These are phyloP conservation scores for Tursiops truncatus DNA, from an alignment of 2,113 vertebrate genomes.

Conservation along the genomic window DNA sequence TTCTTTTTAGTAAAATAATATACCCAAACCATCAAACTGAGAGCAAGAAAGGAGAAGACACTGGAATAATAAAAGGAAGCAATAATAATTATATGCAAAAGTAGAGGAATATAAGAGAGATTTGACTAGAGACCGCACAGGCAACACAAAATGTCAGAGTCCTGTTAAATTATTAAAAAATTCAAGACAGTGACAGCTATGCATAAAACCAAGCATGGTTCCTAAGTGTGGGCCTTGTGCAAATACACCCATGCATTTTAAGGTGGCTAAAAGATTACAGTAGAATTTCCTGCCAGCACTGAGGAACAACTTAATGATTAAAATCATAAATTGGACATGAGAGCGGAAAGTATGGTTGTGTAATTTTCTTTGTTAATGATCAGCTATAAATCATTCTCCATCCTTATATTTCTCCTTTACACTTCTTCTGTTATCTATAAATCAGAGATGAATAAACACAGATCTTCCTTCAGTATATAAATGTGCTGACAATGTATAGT, in stretches of 20 bases:
- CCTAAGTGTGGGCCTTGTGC: not conserved
- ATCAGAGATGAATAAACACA: not conserved
- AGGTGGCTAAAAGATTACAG: not conserved
- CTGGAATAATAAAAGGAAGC: not conserved
- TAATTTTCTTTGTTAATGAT: conserved; percentile 28
- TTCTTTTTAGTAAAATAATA: conserved; percentile 5
- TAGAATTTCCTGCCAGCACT: not conserved
- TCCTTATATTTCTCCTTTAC: not conserved
- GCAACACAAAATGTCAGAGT: not conserved
- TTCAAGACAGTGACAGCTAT: not conserved
- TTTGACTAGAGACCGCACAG: not conserved
- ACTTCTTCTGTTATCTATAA: not conserved
- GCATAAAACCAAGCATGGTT: not conserved
- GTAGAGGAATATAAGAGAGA: not conserved
- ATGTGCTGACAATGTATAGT: not conserved
- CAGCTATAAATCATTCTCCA: not conserved
- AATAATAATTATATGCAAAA: not conserved
- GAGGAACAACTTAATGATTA: not conserved
- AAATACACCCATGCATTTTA: not conserved
- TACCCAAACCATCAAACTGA: not conserved
- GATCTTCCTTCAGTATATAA: not conserved
- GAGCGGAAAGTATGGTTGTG: not conserved
- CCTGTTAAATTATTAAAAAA: not conserved
- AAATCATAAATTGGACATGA: not conserved
- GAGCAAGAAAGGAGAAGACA: not conserved